Evolutionary conservation across 53 echinoderm and acorn worm species (phyloP).

Genomic region (Actinopyga echinites): DNA sequence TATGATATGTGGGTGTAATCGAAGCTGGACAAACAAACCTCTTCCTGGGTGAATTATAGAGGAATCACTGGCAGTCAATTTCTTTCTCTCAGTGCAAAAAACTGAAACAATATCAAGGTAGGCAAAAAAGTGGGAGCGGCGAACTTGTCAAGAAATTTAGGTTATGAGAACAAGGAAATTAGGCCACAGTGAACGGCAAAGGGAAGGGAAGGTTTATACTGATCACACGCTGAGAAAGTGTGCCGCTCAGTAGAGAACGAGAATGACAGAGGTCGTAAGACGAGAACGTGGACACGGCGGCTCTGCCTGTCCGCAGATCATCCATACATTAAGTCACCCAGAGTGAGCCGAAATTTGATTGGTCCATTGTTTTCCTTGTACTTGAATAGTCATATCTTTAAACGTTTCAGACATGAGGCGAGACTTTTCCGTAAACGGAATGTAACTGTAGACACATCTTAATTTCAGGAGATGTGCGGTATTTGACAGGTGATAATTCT

Average conservation of each 20-base stretch:
- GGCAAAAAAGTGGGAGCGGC: background rate
- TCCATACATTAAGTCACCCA: too few relatives aligned
- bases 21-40: slow-evolving; percentile 34
- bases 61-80: background rate
- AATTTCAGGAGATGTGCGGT: too few relatives aligned
- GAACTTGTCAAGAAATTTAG: slow-evolving; percentile 38
- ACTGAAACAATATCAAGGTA: slow-evolving; percentile 25
- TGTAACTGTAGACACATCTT: too few relatives aligned
- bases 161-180: slow-evolving; percentile 40
- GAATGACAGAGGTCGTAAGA: slow-evolving; percentile 22
- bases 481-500: too few relatives aligned
- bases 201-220: background rate
- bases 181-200: background rate
- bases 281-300: background rate
- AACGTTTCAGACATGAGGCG: too few relatives aligned
- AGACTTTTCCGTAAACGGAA: too few relatives aligned
- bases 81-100: slow-evolving; percentile 8
- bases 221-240: slow-evolving; percentile 27
- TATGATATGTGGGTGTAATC: slow-evolving; percentile 6
- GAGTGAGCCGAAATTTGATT: too few relatives aligned
- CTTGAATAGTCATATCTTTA: too few relatives aligned
- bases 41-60: slow-evolving; percentile 10
- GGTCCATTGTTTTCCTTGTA: too few relatives aligned
- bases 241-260: slow-evolving; percentile 7
- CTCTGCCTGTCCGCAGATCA: too few relatives aligned